Evolutionary conservation across 30 jellyfish, hydroid and myxozoan genomes (phyloP).

Genomic region (Sanderia malayensis): DNA sequence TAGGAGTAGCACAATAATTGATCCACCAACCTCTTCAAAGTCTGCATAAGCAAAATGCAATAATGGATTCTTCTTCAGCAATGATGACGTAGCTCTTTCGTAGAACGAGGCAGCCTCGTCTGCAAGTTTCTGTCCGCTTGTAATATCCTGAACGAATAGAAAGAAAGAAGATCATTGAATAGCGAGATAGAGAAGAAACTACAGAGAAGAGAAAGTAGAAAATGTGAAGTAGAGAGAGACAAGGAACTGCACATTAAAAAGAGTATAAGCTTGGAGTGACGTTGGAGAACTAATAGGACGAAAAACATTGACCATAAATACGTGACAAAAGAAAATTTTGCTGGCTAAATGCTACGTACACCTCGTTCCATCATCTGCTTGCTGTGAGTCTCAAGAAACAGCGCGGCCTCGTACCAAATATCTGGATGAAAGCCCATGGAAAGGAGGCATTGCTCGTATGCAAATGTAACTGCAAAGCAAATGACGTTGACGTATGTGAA

Average conservation of each 20-base stretch:
- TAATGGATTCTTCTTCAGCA: conserved; percentile 56
- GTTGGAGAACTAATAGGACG: too few relatives aligned
- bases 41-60: conserved; percentile 96
- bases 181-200: background rate
- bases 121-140: conserved; percentile 80
- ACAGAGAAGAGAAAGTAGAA: too few relatives aligned
- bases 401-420: conserved; percentile 97
- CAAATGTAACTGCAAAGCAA: conserved; percentile 88
- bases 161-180: background rate
- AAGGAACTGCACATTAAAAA: too few relatives aligned
- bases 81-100: conserved; percentile 83
- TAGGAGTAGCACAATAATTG: too few relatives aligned
- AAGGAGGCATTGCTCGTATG: conserved; percentile 88
- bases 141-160: conserved; percentile 77
- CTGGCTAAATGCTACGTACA: too few relatives aligned
- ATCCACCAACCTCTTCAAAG: conserved; percentile 93
- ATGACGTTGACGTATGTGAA: too few relatives aligned
- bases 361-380: conserved; percentile 90
- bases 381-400: conserved; percentile 85
- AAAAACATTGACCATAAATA: too few relatives aligned
- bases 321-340: too few relatives aligned
- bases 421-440: conserved; percentile 90
- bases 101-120: conserved; percentile 94
- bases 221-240: too few relatives aligned
- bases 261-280: too few relatives aligned